Conservation (phyloP, 2,888 invertebrate species). For the Tenthredo amoena region DNA sequence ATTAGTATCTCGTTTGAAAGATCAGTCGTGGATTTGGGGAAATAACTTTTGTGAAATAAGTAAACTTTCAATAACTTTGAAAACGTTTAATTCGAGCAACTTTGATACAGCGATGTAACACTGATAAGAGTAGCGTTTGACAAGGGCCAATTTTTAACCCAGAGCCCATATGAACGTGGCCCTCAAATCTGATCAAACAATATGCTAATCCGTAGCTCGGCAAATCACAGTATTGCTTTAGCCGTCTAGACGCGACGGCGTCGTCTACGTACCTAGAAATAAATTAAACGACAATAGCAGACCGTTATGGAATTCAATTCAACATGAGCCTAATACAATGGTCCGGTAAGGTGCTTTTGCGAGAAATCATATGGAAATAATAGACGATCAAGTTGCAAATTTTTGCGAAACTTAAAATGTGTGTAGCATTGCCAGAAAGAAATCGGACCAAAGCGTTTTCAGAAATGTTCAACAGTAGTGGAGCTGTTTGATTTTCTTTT, state of each 20-base stretch:
- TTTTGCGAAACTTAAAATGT: not conserved
- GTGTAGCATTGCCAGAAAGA: not conserved
- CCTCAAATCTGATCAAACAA: not conserved
- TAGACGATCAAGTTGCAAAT: not conserved
- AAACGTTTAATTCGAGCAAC: not conserved
- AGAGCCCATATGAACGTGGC: not conserved
- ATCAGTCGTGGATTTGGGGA: too few species aligned
- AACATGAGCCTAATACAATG: not conserved
- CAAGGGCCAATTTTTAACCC: not conserved
- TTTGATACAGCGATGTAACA: not conserved
- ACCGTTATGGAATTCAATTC: slow-evolving; percentile 22
- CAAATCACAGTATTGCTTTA: slow-evolving; percentile 17
- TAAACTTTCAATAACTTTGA: not conserved
- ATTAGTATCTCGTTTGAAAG: too few species aligned
- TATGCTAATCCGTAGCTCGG: not conserved
- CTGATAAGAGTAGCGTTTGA: not conserved
- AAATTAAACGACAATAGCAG: slow-evolving; percentile 22
- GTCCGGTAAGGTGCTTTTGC: not conserved
- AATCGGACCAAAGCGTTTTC: not conserved
- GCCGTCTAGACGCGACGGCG: slow-evolving; percentile 46
- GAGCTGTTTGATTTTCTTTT: not conserved
- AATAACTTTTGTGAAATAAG: not conserved
- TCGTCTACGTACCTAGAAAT: slow-evolving; percentile 45
- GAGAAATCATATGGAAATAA: not conserved
- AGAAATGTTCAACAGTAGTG: not conserved